Conservation (phyloP, 1,140 invertebrate species). For the Aphelinus atriplicis region DNA sequence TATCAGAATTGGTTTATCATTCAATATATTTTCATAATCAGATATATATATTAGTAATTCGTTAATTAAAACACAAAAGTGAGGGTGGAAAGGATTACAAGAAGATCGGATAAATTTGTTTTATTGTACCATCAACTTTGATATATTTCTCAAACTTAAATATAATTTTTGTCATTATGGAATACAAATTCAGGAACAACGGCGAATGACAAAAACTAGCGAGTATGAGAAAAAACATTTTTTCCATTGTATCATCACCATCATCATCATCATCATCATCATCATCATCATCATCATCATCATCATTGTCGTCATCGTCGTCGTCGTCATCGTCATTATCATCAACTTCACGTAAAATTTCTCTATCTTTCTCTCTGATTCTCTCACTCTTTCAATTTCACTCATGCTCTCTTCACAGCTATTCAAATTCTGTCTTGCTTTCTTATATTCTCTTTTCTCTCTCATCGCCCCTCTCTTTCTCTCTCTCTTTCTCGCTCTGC, state of each 20-base stretch:
- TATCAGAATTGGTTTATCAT: no score
- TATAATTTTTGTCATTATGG: constrained; percentile 38
- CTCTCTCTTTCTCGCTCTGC: constrained; percentile 1
- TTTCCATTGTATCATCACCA: not conserved
- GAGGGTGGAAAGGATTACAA: not conserved
- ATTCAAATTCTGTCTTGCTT: not conserved
- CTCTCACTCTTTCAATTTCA: not conserved
- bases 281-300: not conserved
- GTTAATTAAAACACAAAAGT: not conserved
- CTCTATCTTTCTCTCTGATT: constrained; percentile 13
- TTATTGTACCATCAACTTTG: constrained; percentile 39
- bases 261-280: not conserved
- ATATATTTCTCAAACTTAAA: constrained; percentile 40
- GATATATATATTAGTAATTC: no score
- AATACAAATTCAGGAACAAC: constrained; percentile 43
- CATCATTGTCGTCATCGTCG: not conserved
- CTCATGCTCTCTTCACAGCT: not conserved
- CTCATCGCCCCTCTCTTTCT: not conserved
- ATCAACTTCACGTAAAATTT: constrained; percentile 9
- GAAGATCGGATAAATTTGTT: constrained; percentile 34
- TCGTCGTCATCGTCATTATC: not conserved
- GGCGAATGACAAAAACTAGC: constrained; percentile 39
- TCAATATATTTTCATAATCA: no score
- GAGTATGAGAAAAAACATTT: constrained; percentile 29
- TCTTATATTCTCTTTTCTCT: not conserved